Evolutionary conservation across 2,113 vertebrate species (phyloP).

Genomic region (Platichthys stellatus): DNA sequence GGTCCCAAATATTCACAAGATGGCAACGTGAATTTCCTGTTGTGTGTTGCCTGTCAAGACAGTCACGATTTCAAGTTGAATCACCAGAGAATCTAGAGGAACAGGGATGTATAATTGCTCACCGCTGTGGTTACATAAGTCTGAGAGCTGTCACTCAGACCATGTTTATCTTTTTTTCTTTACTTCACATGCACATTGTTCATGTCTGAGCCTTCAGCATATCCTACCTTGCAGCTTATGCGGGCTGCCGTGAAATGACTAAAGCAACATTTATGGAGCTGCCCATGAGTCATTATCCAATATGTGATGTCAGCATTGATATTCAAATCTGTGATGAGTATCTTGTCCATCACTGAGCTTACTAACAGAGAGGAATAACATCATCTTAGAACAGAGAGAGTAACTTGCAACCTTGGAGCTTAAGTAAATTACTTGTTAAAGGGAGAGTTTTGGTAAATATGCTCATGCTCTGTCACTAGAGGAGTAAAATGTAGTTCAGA

Average conservation of each 20-base stretch:
- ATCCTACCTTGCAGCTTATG: slow-evolving; percentile 2
- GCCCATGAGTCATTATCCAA: slow-evolving; percentile 14
- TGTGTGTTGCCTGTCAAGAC: slow-evolving; percentile 14
- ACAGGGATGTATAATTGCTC: slow-evolving; percentile 30
- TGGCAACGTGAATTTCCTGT: slow-evolving; percentile 54
- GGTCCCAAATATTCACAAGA: slow-evolving; percentile 66
- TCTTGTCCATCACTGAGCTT: background rate
- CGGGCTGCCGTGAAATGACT: slow-evolving; percentile 5
- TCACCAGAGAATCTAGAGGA: slow-evolving; percentile 60
- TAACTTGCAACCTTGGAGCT: background rate
- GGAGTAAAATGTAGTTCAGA: too few relatives aligned
- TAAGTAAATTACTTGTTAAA: background rate
- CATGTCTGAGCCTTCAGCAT: background rate
- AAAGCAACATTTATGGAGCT: slow-evolving; percentile 1
- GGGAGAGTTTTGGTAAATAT: background rate
- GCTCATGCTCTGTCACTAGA: too few relatives aligned
- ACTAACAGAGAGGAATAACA: background rate
- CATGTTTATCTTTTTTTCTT: background rate
- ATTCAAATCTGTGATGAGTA: slow-evolving; percentile 10
- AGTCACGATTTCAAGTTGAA: slow-evolving; percentile 54
- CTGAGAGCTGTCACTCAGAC: slow-evolving; percentile 48
- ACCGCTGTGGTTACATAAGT: slow-evolving; percentile 35
- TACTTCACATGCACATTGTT: slow-evolving; percentile 21
- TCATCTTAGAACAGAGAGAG: background rate
- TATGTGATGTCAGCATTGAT: slow-evolving; percentile 22